phyloP scores from a whole-genome alignment of 2,113 vertebrate genomes.

The Nothoprocta pentlandii region DNA sequence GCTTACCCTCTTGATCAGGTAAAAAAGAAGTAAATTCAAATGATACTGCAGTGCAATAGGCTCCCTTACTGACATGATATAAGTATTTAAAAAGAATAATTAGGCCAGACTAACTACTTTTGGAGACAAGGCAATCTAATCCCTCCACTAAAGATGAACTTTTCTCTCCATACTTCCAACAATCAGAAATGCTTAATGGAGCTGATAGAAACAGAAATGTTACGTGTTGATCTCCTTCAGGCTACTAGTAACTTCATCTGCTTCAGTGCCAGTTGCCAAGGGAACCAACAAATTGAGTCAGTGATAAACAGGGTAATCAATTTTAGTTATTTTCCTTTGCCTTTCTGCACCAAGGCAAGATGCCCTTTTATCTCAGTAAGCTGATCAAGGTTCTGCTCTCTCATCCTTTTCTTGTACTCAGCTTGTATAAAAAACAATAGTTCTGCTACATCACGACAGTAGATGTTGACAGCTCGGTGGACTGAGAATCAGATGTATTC shows the following conservation, averaged over 20 bases:
- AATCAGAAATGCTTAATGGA: not conserved
- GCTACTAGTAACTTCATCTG: conserved; percentile 37
- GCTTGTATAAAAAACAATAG: not conserved
- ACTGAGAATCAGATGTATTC: not conserved
- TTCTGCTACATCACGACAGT: not conserved
- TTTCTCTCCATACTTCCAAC: not conserved
- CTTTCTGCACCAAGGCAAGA: conserved; percentile 45
- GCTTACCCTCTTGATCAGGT: not conserved
- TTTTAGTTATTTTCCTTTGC: conserved; percentile 55
- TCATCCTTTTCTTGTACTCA: not conserved
- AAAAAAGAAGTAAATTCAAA: not conserved
- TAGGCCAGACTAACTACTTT: not conserved
- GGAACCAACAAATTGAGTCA: conserved; percentile 67
- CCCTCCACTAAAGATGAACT: not conserved
- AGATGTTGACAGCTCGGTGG: not conserved
- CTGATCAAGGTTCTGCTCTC: not conserved
- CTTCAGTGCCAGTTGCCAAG: conserved; percentile 64
- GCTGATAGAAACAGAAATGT: not conserved
- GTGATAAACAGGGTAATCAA: conserved; percentile 65
- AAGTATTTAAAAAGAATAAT: not conserved
- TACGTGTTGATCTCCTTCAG: not conserved
- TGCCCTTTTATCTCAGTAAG: conserved; percentile 40
- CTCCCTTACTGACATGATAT: not conserved
- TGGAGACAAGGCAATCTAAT: not conserved
- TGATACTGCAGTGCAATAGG: not conserved